Percentiles rank a stretch among this genome's conserved stretches.
phyloP scores from a whole-genome alignment of 2,113 vertebrate species.

The Anarhynchus alexandrinus region DNA sequence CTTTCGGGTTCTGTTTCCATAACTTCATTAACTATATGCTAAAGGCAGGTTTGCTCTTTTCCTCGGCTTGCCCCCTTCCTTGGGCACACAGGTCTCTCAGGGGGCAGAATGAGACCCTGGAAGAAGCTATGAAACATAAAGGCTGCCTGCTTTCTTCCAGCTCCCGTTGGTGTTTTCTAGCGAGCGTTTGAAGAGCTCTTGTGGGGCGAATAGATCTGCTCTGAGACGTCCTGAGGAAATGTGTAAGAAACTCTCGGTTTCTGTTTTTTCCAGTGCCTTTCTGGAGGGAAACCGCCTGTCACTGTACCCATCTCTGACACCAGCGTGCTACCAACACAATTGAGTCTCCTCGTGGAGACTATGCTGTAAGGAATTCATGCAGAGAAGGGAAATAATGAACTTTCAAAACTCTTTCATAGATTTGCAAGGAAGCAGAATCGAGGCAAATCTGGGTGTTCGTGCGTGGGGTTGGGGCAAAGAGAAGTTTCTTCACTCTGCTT shows the following conservation, averaged over 20 bases:
- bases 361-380: not conserved
- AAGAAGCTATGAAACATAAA: not conserved
- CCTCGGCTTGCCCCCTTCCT: not conserved
- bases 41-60: not conserved
- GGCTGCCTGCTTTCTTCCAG: not conserved
- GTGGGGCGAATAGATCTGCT: not conserved
- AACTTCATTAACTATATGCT: not conserved
- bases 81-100: fast-evolving
- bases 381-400: not conserved
- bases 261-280: not conserved
- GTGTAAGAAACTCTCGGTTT: not conserved
- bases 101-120: not conserved
- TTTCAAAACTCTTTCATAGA: not conserved
- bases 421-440: not conserved
- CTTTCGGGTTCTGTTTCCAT: not conserved
- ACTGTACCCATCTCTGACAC: not conserved
- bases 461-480: not conserved
- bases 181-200: not conserved
- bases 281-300: not conserved
- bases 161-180: not conserved
- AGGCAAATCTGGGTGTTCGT: not conserved
- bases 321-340: fast-evolving
- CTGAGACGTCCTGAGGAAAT: not conserved
- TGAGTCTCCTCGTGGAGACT: not conserved
- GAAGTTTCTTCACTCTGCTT: not conserved